Evolutionary conservation across 2,113 vertebrate genomes (phyloP).

Genomic region (Hyla sarda): DNA sequence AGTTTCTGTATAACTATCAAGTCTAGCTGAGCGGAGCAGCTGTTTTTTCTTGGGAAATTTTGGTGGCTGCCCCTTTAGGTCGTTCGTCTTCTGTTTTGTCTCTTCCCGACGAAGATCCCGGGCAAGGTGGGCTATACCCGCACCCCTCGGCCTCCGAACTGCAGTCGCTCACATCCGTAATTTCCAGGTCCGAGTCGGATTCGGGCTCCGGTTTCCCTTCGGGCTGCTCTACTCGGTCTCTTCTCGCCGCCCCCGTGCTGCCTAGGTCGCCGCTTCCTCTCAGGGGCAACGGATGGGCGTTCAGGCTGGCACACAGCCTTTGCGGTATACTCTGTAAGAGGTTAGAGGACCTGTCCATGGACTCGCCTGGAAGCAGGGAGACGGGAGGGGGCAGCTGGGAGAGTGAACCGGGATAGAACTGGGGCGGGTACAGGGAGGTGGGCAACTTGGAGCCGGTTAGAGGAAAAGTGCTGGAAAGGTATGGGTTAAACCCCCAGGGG

Average conservation of each 20-base stretch:
- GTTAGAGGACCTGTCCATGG: conserved; percentile 68
- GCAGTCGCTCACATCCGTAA: conserved; percentile 90
- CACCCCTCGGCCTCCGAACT: conserved; percentile 85
- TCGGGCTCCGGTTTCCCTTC: conserved; percentile 84
- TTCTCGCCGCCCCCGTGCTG: conserved; percentile 57
- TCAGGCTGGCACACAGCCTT: conserved; percentile 42
- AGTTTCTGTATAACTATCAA: not conserved
- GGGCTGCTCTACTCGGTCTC: conserved; percentile 70
- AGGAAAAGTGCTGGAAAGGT: conserved; percentile 86
- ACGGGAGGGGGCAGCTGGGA: conserved; percentile 83
- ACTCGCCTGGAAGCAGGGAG: conserved; percentile 74
- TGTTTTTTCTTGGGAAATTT: conserved; percentile 7
- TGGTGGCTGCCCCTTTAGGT: conserved; percentile 18
- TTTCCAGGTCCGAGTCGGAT: conserved; percentile 89
- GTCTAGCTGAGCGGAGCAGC: conserved; percentile 32
- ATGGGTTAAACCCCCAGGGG: conserved; percentile 90
- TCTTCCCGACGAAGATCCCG: conserved; percentile 69
- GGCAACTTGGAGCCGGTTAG: conserved; percentile 85
- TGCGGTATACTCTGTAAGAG: conserved; percentile 36
- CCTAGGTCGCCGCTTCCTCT: conserved; percentile 67
- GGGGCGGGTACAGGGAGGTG: conserved; percentile 86
- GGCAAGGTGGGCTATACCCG: not conserved
- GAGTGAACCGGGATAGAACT: conserved; percentile 87
- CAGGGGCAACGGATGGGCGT: conserved; percentile 64
- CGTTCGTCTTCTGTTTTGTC: conserved; percentile 63